These are phyloP conservation scores for Falco rusticolus DNA, from an alignment of 2,797 vertebrate genomes.

Conservation along the genomic window DNA sequence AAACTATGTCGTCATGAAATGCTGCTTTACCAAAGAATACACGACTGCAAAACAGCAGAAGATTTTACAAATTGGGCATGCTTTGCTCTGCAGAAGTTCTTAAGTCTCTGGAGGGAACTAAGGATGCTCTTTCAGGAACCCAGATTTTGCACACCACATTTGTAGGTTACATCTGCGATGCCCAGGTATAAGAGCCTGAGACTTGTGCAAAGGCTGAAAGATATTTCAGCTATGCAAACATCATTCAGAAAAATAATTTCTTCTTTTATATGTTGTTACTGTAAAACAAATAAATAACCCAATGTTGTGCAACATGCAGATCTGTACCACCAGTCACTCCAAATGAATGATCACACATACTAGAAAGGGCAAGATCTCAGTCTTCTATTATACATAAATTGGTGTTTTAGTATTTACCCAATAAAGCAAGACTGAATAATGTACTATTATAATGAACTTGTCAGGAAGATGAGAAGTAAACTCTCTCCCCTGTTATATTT, in stretches of 20 bases:
- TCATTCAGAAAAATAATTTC: background rate
- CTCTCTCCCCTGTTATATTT: background rate
- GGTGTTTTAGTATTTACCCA: background rate
- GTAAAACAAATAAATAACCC: background rate
- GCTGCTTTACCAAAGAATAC: background rate
- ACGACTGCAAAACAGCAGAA: background rate
- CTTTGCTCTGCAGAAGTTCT: background rate
- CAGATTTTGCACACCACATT: background rate
- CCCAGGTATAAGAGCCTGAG: background rate
- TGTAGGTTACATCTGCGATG: background rate
- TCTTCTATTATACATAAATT: background rate
- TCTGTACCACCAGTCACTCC: background rate
- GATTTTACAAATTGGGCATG: background rate
- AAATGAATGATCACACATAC: background rate
- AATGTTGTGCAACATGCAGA: background rate
- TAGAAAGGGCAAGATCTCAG: background rate
- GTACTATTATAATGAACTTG: background rate
- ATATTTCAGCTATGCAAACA: background rate
- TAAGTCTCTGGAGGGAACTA: background rate
- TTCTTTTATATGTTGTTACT: background rate
- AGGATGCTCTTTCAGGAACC: background rate
- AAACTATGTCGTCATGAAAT: background rate
- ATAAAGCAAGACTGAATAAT: background rate
- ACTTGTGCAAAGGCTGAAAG: background rate
- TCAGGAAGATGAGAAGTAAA: background rate